Conservation (phyloP, 2,113 vertebrate genomes). For the Trinectes maculatus region DNA sequence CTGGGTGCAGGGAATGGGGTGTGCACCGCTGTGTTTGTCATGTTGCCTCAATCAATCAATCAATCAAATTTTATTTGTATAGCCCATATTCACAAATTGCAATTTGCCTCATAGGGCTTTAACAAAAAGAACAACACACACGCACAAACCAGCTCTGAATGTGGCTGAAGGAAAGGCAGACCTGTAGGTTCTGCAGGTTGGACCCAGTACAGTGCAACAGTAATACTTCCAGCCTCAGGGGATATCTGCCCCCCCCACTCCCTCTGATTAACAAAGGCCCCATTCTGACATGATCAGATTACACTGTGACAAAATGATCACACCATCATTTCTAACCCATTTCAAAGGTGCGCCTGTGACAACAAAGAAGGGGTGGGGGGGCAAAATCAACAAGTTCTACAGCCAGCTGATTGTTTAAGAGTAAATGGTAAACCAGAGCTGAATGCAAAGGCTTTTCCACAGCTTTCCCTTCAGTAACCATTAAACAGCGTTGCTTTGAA, state of each 20-base stretch:
- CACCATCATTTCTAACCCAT: conserved; percentile 53
- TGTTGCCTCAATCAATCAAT: too few relatives aligned
- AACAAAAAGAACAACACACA: conserved; percentile 2
- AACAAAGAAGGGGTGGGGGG: neutral
- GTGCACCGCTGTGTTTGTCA: too few relatives aligned
- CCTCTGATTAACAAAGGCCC: conserved; percentile 73
- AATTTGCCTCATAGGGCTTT: too few relatives aligned
- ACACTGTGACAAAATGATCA: conserved; percentile 63
- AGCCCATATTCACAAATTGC: too few relatives aligned
- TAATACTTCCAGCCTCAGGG: conserved; percentile 56
- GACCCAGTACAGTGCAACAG: conserved; percentile 53
- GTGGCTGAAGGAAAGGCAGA: neutral
- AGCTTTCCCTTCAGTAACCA: neutral
- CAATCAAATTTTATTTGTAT: too few relatives aligned
- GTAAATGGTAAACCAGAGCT: conserved; percentile 48
- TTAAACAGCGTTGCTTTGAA: conserved; percentile 28
- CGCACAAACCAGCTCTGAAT: neutral
- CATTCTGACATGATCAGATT: conserved; percentile 76
- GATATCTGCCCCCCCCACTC: conserved; percentile 32
- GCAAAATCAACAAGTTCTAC: conserved; percentile 17
- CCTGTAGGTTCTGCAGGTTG: conserved; percentile 34
- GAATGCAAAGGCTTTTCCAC: conserved; percentile 9
- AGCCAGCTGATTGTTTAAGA: conserved; percentile 35
- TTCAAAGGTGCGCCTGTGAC: conserved; percentile 36
- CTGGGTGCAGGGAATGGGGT: neutral